Evolutionary conservation across 2,113 vertebrate genomes (phyloP), one percentile per base, ranked within the genome.

Genomic region (Dasyprocta punctata): DNA sequence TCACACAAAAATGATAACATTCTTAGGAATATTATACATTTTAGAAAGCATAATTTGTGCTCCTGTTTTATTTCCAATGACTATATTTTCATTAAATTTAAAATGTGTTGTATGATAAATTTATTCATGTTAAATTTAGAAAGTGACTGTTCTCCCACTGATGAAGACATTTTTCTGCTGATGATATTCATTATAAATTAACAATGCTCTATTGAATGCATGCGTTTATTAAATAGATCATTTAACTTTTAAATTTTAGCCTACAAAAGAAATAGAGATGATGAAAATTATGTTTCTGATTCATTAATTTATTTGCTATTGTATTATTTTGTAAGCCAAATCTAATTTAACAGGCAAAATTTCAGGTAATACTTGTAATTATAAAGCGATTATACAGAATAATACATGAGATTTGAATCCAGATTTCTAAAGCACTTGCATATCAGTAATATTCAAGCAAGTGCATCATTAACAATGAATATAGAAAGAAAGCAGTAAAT

Each of bases 161-260:
- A 60, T 71, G 38, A 69, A 86, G 38, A 38, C 10, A 60, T 13
- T 33, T 58, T 92, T 81, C 20, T 47, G 7, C 63, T 69, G 52
- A 33, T 81, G n/a, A 58, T 87, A 87, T 80, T 69, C 73, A 58
- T 69, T 81, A 58, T 44, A 69, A 49, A n/a, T 80, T 87, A 87
- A n/a, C 20, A 19, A 58, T 81, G 60, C 73, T 87, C 20, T 67
- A 56, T 17, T 67, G n/a, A 93, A 81, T n/a, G 56, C 10, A 87
- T 58, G 12, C 38, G 67, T 78, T 54, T 80, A 41, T 65, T 87
- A 88, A 78, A 41, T 12, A 73, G 10, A 49, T 81, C 1, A 81
- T 81, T 88, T 69, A n/a, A 81, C 47, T 87, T n/a, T 87, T 67
- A 87, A 67, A 80, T 88, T 94, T 47, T 28, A 88, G 38, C 24